Base-by-base conservation (phyloP, 2,888 invertebrate species). In the Luperina testacea region DNA sequence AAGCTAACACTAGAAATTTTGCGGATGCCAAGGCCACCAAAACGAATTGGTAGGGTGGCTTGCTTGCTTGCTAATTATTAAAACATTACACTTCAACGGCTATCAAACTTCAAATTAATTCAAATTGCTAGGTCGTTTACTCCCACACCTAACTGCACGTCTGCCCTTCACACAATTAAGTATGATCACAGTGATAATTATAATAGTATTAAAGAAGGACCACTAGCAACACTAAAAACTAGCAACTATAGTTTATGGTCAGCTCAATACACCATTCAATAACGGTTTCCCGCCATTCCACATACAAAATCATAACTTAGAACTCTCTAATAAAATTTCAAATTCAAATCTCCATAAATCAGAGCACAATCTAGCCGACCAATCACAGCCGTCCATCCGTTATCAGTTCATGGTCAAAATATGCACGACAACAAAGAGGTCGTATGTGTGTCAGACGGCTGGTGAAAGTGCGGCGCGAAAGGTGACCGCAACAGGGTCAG, bases 381-480 rank as follows among this genome's bases (percentile, higher is more conserved):
- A 73, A 84, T 84, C 75, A 71, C 63, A 78, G 53, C 70, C 73
- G 67, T 76, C 85, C 63, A 73, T 67, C 64, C 72, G 82, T 90
- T 89, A 90, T 89, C 89, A 90, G 90, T 89, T 90, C 89, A 90
- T 74, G 89, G 90, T 86, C 89, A 87, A 79, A 82, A 81, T 83
- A 82, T 80, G 70, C 76, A 82, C 83, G 85, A 87, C 85, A 90
- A 86, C 85, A 88, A 75, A 78, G 86, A 83, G 57, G 84, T 78
- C 79, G 80, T 81, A 95, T 90, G 93, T 95, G 89, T 92, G 95
- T 90, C 95, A 94, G 93, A 87, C 89, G 72, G 88, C 85, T 90
- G 94, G 95, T 93, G 96, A 96, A 96, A 96, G 96, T 95, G 93
- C 91, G 93, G 94, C 92, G 96, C 92, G 96, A 96, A 96, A 96